These are phyloP conservation scores for Gymnarchus niloticus DNA, from an alignment of 2,113 vertebrate genomes.

Conservation along the genomic window DNA sequence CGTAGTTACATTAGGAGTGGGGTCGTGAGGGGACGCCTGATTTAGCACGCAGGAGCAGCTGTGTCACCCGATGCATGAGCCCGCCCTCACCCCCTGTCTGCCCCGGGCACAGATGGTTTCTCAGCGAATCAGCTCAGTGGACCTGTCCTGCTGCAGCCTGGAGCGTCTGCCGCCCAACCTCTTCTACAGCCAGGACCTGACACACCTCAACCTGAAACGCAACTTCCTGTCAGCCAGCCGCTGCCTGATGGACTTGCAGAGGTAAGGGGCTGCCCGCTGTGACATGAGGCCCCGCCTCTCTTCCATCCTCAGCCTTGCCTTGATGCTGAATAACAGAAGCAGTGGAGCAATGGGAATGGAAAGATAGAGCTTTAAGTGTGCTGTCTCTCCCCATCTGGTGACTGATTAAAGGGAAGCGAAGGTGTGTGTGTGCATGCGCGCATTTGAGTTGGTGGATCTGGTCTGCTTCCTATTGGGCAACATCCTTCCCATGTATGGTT, in stretches of 20 bases:
- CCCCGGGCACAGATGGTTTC: conserved; percentile 77
- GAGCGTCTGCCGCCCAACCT: conserved; percentile 90
- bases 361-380: background rate
- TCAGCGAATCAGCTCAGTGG: conserved; percentile 94
- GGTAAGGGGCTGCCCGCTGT: conserved; percentile 55
- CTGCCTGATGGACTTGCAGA: conserved; percentile 80
- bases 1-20: background rate
- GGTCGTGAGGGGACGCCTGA: background rate
- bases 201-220: conserved; percentile 97
- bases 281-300: background rate
- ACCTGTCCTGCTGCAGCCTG: conserved; percentile 93
- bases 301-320: background rate
- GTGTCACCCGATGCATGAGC: background rate
- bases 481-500: background rate
- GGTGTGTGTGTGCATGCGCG: conserved; percentile 17
- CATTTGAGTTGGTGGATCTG: background rate
- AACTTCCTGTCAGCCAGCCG: conserved; percentile 81
- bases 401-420: conserved; percentile 18
- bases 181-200: conserved; percentile 97
- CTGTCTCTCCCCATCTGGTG: background rate
- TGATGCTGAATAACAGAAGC: background rate
- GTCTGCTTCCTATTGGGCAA: background rate
- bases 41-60: background rate
- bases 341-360: background rate
- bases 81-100: background rate